phyloP scores from a whole-genome alignment of 2,888 invertebrate species.

The Plebejus melissa region DNA sequence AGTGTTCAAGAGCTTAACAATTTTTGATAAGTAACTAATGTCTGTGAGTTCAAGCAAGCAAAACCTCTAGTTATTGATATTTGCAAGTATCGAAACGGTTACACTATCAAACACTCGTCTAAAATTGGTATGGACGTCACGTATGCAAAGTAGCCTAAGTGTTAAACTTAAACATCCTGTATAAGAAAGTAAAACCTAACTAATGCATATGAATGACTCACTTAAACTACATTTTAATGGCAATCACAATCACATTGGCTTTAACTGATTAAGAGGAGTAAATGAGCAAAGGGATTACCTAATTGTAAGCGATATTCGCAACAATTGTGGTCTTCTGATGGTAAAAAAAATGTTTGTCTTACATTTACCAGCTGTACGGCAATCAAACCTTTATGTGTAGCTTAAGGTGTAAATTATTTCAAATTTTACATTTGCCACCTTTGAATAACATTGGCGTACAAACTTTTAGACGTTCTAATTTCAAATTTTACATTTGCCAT shows the following conservation, averaged over 20 bases:
- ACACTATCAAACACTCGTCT: conserved; percentile 38
- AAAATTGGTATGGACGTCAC: neutral
- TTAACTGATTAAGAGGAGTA: conserved; percentile 28
- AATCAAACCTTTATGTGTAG: too few relatives aligned
- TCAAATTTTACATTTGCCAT: too few relatives aligned
- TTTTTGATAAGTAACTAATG: conserved; percentile 17
- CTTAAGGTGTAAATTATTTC: too few relatives aligned
- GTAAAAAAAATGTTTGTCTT: neutral
- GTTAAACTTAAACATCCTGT: neutral
- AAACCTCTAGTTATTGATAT: neutral
- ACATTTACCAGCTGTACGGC: neutral
- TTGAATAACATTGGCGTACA: neutral
- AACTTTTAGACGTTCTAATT: conserved; percentile 13
- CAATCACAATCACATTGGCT: conserved; percentile 51
- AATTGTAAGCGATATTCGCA: neutral
- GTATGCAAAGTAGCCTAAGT: neutral
- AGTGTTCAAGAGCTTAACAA: conserved; percentile 66
- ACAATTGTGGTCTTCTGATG: neutral
- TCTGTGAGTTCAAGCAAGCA: neutral
- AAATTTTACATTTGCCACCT: too few relatives aligned
- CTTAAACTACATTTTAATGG: conserved; percentile 59
- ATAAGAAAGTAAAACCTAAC: conserved; percentile 9
- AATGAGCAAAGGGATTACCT: neutral
- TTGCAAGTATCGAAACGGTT: conserved; percentile 30
- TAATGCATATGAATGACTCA: conserved; percentile 36